Base-by-base conservation (phyloP, 2,797 vertebrate species). In the Glyptemys insculpta region DNA sequence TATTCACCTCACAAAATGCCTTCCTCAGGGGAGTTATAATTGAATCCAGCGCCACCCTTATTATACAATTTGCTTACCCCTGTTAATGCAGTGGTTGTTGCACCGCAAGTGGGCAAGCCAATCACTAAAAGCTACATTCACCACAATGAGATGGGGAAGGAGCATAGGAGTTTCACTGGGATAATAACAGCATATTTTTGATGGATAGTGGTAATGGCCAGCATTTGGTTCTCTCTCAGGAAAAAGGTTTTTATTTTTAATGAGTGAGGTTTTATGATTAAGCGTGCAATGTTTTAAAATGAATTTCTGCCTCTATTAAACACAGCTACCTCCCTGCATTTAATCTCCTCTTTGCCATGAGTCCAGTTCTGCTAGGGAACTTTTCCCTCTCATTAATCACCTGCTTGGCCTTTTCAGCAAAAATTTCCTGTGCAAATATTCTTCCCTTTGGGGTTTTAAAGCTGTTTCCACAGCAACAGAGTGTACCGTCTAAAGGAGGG, bases 271-370 rank as follows among this genome's bases (percentile, higher is more conserved):
- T 95, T 68, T 91, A 37, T 27, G 85, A 62, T 29, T 56, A 54
- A 80, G 79, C 14, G 8, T 56, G 56, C 44, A 31, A 68, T 53
- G 57, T 90, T 56, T 85, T 90, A 93, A 92, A 91, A 54, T 2
- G 65, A 85, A 81, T 50, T 76, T 79, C 27, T 87, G 59, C 82
- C 92, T 86, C 88, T 81, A 95, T 50, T 4, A 86, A 90, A 88
- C 84, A 21, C 23, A 80, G 80, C 19, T 25, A 29, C 5, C n/a
- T 1, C 21, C 5, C 9, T 5, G 0, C 49, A 79, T 59, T 68
- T 23, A 52, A 62, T 29, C 3, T 37, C 8, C 8, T n/a, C 34
- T 25, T 29, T 74, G 5, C 31, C 57, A 34, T 34, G n/a, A 47
- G 74, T 74, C 83, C 53, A 82, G n/a, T 86, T 25, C 88, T 68